Base-by-base conservation (phyloP, 2,113 vertebrate genomes). In the Gyps fulvus region DNA sequence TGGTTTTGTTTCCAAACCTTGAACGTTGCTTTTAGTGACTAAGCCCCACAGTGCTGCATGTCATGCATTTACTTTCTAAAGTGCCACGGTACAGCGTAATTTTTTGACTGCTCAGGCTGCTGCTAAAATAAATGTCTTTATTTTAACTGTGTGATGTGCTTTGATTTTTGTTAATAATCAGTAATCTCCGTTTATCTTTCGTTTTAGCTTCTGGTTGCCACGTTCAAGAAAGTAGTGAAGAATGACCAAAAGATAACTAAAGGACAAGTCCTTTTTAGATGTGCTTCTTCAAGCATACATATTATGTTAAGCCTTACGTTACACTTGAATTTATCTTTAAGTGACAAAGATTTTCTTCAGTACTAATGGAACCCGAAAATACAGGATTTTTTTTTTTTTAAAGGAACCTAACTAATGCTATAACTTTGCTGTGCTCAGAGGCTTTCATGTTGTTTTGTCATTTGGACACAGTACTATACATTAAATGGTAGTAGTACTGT, bases 31-130 rank as follows among this genome's bases (percentile, higher is more conserved):
- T 34, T 31, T 45, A 23, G 32, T 40, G 43, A 15, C 31, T 16
- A 6, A 57, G 11, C 3, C 47, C 12, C n/a, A 4, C 42, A 42
- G 2, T 27, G 52, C 15, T 18, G 6, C 20, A 0, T 16, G 25
- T 4, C 0, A 0, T 31, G 25, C 25, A 0, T 32, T 62, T 62
- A 19, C 29, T 27, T 84, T 43, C 31, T 57, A 5, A 52, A 79
- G 20, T 40, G 38, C 61, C 3, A 1, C 1, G 1, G 4, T 29
- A 21, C 21, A 3, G 7, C 25, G 9, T 71, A 17, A 38, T 58
- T 58, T 62, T 62, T 40, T 43, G 27, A 7, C 19, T 65, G 11
- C 27, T 58, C 23, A 21, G 11, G 16, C 59, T 59, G 65, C 49
- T 70, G 32, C 32, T 78, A 22, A 70, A 86, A 34, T 59, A 25